Evolutionary conservation across 2,113 vertebrate genomes (phyloP).

Genomic region (Anhinga anhinga): DNA sequence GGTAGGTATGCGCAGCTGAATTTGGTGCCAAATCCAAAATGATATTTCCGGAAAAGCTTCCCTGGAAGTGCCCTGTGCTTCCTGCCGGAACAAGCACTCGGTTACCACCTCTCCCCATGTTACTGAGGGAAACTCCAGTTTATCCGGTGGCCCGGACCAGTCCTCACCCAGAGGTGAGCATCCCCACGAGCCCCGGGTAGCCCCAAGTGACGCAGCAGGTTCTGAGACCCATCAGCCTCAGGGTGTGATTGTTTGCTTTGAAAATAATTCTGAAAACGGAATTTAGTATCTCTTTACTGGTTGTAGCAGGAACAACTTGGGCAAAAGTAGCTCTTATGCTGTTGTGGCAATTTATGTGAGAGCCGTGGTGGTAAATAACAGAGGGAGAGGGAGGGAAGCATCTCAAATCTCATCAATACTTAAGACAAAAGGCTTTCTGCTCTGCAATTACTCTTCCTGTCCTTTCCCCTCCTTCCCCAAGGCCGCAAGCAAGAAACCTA

Average conservation of each 20-base stretch:
- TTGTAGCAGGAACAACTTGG: neutral
- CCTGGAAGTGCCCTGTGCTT: neutral
- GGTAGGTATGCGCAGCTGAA: accelerated
- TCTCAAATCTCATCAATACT: neutral
- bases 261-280: neutral
- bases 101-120: accelerated
- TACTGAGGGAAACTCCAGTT: too few relatives aligned
- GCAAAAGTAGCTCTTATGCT: neutral
- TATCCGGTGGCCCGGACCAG: accelerated
- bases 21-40: neutral
- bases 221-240: accelerated
- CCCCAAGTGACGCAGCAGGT: neutral
- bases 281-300: neutral
- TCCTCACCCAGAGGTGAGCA: neutral
- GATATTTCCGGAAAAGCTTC: neutral
- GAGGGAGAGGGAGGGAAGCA: neutral
- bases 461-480: constrained; percentile 33
- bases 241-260: accelerated
- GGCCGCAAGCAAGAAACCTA: constrained; percentile 14
- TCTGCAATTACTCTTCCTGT: constrained; percentile 13
- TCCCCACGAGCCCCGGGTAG: accelerated
- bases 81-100: accelerated
- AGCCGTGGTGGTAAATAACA: neutral
- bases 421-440: constrained; percentile 37
- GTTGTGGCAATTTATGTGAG: neutral